These are phyloP conservation scores for Lagocephalus sceleratus DNA, from an alignment of 2,797 vertebrate genomes.

Conservation along the genomic window DNA sequence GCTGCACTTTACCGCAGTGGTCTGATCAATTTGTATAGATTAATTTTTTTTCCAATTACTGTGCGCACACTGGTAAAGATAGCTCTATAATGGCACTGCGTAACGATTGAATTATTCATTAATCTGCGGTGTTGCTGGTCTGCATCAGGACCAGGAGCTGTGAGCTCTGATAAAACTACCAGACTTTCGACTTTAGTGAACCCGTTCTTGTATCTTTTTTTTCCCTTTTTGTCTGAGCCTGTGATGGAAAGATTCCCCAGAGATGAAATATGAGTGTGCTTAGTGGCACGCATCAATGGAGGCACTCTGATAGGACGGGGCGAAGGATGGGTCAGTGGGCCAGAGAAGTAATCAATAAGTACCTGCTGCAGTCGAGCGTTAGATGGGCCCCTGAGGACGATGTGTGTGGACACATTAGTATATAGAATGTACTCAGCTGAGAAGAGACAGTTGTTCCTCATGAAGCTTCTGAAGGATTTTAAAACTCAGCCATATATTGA, in stretches of 20 bases:
- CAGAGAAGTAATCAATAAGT: constrained; percentile 84
- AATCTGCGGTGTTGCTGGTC: constrained; percentile 34
- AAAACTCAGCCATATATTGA: constrained; percentile 63
- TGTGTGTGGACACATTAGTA: constrained; percentile 53
- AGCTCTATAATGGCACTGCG: constrained; percentile 60
- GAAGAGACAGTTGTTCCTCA: constrained; percentile 52
- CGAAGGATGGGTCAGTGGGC: constrained; percentile 77
- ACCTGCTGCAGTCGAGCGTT: constrained; percentile 75
- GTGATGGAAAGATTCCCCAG: constrained; percentile 74
- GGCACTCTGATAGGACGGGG: constrained; percentile 70
- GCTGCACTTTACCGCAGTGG: constrained; percentile 70
- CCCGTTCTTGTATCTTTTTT: constrained; percentile 61
- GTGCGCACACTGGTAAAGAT: constrained; percentile 78
- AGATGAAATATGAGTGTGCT: constrained; percentile 82
- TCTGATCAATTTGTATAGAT: constrained; percentile 83
- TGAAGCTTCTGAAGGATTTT: constrained; percentile 50
- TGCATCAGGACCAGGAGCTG: constrained; percentile 45
- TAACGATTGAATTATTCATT: constrained; percentile 60
- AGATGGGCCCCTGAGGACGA: constrained; percentile 45
- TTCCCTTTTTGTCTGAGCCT: constrained; percentile 31
- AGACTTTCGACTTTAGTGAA: constrained; percentile 81
- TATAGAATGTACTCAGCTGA: constrained; percentile 44
- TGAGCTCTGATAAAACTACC: constrained; percentile 75
- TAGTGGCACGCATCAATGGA: constrained; percentile 44
- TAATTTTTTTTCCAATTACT: constrained; percentile 79